Evolutionary conservation across 2,888 invertebrate genomes (phyloP).

Genomic region (Sesia bembeciformis): DNA sequence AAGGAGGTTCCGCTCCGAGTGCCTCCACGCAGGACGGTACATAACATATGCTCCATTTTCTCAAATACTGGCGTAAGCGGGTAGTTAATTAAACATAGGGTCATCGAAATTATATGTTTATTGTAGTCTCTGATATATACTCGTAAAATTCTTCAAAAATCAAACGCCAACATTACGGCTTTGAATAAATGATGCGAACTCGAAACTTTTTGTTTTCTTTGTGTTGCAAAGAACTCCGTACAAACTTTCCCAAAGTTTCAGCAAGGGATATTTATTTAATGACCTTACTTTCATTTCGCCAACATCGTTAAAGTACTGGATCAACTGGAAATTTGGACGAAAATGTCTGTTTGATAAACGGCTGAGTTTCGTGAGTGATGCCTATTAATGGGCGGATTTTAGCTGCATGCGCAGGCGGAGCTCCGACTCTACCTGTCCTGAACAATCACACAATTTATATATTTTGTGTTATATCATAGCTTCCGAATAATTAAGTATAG

Average conservation of each 20-base stretch:
- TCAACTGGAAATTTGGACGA: conserved; percentile 10
- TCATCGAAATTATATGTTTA: no score
- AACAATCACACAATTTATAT: no score
- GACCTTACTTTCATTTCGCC: conserved; percentile 23
- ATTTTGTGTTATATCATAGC: no score
- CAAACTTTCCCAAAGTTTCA: conserved; percentile 29
- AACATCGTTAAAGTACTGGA: conserved; percentile 14
- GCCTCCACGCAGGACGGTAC: background rate
- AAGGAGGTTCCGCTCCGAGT: background rate
- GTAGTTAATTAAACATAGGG: no score
- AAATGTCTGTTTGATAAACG: conserved; percentile 9
- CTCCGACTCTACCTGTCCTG: no score
- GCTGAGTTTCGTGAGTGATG: background rate
- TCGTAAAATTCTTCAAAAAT: background rate
- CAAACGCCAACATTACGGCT: background rate
- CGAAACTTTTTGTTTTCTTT: conserved; percentile 25
- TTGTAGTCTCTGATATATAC: no score
- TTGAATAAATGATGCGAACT: conserved; percentile 22
- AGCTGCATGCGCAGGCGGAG: background rate
- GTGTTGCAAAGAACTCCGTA: conserved; percentile 22
- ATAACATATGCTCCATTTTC: background rate
- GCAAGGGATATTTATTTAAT: conserved; percentile 40
- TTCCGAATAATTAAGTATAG: no score
- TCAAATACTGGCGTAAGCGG: no score
- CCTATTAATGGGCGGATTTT: background rate